Conservation (phyloP, 2,113 vertebrate species). For the Hoplias malabaricus region DNA sequence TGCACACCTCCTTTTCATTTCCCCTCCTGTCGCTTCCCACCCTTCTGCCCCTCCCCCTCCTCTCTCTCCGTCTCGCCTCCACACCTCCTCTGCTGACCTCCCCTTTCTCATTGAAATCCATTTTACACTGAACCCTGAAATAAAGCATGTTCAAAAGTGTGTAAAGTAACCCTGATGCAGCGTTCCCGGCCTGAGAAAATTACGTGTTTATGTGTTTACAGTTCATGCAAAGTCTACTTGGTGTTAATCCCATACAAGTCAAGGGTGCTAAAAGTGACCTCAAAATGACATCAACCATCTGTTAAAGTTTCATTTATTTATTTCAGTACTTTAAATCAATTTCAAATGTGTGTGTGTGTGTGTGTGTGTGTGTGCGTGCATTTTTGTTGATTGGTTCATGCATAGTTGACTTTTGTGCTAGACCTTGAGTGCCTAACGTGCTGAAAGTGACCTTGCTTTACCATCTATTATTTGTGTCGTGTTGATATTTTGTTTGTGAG, state of each 20-base stretch:
- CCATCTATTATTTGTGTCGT: too few species aligned
- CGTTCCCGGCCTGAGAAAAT: constrained; percentile 35
- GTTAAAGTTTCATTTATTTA: neutral
- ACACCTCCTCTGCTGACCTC: constrained; percentile 49
- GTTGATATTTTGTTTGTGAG: too few species aligned
- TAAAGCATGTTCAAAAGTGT: constrained; percentile 51
- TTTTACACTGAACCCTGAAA: constrained; percentile 50
- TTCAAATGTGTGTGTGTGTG: too few species aligned
- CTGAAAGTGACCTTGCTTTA: too few species aligned
- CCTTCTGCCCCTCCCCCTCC: constrained; percentile 35
- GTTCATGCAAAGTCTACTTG: constrained; percentile 1
- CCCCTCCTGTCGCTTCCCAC: constrained; percentile 52
- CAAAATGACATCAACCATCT: constrained; percentile 23
- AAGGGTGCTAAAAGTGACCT: neutral
- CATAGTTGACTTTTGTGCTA: too few species aligned
- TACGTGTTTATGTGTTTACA: constrained; percentile 28
- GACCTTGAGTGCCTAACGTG: too few species aligned
- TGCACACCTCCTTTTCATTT: constrained; percentile 45
- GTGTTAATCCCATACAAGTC: neutral
- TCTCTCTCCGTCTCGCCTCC: constrained; percentile 18
- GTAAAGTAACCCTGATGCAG: constrained; percentile 46
- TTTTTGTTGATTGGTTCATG: too few species aligned
- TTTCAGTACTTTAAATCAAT: neutral
- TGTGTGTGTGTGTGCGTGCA: too few species aligned
- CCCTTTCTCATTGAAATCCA: constrained; percentile 55